Evolutionary conservation across 1,140 invertebrate species (phyloP).

Genomic region (Drosophila carrolli): DNA sequence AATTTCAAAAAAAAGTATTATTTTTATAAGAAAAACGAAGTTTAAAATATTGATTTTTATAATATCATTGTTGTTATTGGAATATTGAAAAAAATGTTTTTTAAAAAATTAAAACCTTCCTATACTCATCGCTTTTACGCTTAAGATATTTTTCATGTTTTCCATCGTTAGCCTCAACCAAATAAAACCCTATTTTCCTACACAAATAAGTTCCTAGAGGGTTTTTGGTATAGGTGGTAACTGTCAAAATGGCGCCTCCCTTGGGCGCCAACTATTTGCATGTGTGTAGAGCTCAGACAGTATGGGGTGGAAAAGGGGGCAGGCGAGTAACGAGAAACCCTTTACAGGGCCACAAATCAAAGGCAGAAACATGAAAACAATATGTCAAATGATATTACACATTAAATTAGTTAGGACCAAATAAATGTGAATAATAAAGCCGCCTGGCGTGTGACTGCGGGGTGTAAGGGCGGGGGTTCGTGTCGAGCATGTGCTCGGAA

Average conservation of each 20-base stretch:
- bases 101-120: no score
- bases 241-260: slow-evolving; percentile 40
- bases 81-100: no score
- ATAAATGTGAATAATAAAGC: slow-evolving; percentile 62
- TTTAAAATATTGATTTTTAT: no score
- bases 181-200: not conserved
- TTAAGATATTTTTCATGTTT: no score
- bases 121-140: no score
- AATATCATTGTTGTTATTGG: no score
- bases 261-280: slow-evolving; percentile 27
- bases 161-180: not conserved
- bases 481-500: slow-evolving; percentile 46
- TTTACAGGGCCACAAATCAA: slow-evolving; percentile 49
- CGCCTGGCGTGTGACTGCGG: slow-evolving; percentile 46
- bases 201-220: not conserved
- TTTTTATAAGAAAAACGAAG: no score
- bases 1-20: no score
- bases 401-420: slow-evolving; percentile 79
- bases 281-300: slow-evolving; percentile 8
- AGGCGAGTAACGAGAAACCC: slow-evolving; percentile 27
- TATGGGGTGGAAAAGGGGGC: not conserved
- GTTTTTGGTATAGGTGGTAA: not conserved
- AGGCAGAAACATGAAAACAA: slow-evolving; percentile 72
- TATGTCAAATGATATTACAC: slow-evolving; percentile 81
- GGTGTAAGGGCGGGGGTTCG: slow-evolving; percentile 26